phyloP scores from a whole-genome alignment of 1,140 invertebrate genomes.

The Drosophila nasuta region DNA sequence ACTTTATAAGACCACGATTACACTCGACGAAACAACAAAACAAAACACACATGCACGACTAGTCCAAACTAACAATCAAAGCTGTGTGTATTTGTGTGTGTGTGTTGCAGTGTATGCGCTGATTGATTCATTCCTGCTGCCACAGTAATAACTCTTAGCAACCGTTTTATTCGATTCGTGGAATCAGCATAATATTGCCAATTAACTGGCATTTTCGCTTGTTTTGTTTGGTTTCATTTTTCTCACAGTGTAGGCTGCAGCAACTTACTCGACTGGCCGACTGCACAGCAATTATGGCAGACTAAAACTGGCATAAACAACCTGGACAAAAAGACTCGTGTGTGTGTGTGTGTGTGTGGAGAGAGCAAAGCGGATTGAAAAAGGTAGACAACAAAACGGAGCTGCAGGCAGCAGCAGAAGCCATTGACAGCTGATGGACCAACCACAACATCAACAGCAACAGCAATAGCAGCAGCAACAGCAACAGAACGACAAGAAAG shows the following conservation, averaged over 20 bases:
- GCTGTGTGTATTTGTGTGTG: too few relatives aligned
- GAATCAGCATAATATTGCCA: constrained; percentile 24
- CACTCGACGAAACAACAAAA: constrained; percentile 23
- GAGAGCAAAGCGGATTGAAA: constrained; percentile 23
- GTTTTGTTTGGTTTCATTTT: constrained; percentile 9
- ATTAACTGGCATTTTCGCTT: constrained; percentile 8
- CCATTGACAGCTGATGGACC: constrained; percentile 68
- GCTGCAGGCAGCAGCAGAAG: constrained; percentile 48
- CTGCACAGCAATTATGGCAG: constrained; percentile 50
- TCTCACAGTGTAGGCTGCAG: constrained; percentile 35
- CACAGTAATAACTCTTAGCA: background rate
- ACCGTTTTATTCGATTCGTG: constrained; percentile 13
- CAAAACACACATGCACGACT: background rate
- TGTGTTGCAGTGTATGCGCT: background rate
- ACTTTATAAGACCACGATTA: constrained; percentile 21
- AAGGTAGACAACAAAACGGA: constrained; percentile 27
- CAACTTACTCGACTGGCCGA: constrained; percentile 35
- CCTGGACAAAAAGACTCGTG: constrained; percentile 32
- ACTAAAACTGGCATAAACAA: constrained; percentile 55
- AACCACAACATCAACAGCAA: constrained; percentile 34
- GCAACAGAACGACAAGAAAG: constrained; percentile 46
- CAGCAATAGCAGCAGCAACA: constrained; percentile 24
- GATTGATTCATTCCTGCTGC: constrained; percentile 8
- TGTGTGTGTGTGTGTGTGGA: constrained; percentile 4
- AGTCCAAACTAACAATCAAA: background rate